Conservation (phyloP, 2,797 vertebrate species). For the Syngnathus rostellatus region DNA sequence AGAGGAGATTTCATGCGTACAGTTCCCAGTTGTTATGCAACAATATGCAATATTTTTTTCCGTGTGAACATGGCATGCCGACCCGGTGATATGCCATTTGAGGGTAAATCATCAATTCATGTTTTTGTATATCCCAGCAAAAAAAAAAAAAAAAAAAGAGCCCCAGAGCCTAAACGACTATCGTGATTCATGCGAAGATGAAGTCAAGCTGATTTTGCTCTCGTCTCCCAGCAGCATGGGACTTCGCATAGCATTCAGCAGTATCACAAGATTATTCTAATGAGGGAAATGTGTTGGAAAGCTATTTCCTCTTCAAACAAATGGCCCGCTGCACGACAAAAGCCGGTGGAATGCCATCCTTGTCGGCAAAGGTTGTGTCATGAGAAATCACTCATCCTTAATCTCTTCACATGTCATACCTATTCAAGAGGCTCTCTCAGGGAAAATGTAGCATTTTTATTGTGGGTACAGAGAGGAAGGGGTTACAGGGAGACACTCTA, state of each 20-base stretch:
- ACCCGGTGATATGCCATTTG: neutral
- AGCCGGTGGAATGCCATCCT: conserved; percentile 55
- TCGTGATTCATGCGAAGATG: conserved; percentile 47
- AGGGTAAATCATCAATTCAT: neutral
- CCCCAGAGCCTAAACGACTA: conserved; percentile 27
- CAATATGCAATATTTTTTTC: neutral
- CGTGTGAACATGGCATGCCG: no score
- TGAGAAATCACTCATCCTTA: conserved; percentile 63
- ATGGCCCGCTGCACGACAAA: conserved; percentile 57
- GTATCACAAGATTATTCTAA: conserved; percentile 59
- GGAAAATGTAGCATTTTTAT: conserved; percentile 24
- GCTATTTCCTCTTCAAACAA: conserved; percentile 62
- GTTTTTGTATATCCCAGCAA: neutral
- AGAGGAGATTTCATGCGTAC: conserved; percentile 22
- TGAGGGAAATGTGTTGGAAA: conserved; percentile 66
- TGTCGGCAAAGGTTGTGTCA: conserved; percentile 50
- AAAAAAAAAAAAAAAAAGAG: neutral
- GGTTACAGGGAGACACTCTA: conserved; percentile 46
- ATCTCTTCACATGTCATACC: conserved; percentile 49
- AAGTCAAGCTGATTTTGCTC: conserved; percentile 47
- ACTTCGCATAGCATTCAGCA: conserved; percentile 50
- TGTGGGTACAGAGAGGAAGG: conserved; percentile 44
- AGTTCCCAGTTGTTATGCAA: conserved; percentile 1
- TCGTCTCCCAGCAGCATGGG: conserved; percentile 61
- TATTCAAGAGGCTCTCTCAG: conserved; percentile 33